Conservation (phyloP, 2,113 vertebrate species). For the Prunella himalayana region DNA sequence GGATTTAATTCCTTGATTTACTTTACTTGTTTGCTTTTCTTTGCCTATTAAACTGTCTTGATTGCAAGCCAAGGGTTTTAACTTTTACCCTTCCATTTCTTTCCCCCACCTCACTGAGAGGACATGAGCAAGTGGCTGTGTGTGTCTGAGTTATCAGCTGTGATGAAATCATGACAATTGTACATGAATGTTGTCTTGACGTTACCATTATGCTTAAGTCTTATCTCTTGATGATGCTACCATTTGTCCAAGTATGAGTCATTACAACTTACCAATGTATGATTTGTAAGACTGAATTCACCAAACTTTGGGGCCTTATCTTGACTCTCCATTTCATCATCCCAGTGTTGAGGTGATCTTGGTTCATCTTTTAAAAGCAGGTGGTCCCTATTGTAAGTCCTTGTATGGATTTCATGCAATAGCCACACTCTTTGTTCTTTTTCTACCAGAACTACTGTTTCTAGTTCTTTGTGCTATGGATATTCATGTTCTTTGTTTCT, state of each 20-base stretch:
- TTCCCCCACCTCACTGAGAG: background rate
- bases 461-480: background rate
- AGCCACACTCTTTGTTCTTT: background rate
- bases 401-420: background rate
- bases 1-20: background rate
- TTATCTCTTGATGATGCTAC: background rate
- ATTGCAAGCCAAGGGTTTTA: background rate
- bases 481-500: background rate
- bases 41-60: background rate
- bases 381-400: background rate
- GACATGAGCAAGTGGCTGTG: accelerated
- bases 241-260: background rate
- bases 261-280: background rate
- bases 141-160: background rate
- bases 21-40: background rate
- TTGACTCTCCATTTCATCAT: background rate
- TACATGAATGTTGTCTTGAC: accelerated
- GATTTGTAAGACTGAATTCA: background rate
- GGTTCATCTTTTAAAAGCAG: background rate
- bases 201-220: accelerated
- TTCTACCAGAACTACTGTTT: background rate
- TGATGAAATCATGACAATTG: background rate
- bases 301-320: background rate
- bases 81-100: background rate
- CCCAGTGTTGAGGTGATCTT: background rate